These are phyloP conservation scores for Ispidina picta DNA, from an alignment of 2,797 vertebrate genomes.

Conservation along the genomic window DNA sequence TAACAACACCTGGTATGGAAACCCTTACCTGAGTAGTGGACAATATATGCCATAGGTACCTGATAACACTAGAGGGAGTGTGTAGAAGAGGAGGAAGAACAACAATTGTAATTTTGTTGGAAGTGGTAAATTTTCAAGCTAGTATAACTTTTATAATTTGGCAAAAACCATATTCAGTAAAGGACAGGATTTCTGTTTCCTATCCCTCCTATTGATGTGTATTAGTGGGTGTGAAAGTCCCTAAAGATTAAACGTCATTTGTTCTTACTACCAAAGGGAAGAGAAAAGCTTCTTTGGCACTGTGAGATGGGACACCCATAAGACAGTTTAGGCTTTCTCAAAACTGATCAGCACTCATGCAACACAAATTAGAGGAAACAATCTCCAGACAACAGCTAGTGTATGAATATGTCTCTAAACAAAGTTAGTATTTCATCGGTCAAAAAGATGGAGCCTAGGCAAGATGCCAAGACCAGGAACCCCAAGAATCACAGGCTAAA, in stretches of 20 bases:
- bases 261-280: neutral
- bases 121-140: neutral
- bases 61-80: neutral
- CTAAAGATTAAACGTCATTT: fast-evolving
- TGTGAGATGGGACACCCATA: neutral
- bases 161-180: neutral
- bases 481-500: neutral
- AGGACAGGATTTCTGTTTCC: neutral
- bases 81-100: neutral
- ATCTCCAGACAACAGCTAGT: neutral
- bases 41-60: neutral
- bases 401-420: neutral
- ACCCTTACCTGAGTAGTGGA: neutral
- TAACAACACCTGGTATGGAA: neutral
- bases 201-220: neutral
- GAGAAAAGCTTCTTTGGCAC: neutral
- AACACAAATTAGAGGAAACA: neutral
- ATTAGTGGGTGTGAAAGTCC: neutral
- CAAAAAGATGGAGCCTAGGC: neutral
- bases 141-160: neutral
- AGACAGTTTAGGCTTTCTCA: neutral
- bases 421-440: neutral
- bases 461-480: neutral
- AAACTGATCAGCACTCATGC: neutral
- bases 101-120: neutral